Evolutionary conservation across 1,140 invertebrate species (phyloP).

Genomic region (Apocrypta bakeri): DNA sequence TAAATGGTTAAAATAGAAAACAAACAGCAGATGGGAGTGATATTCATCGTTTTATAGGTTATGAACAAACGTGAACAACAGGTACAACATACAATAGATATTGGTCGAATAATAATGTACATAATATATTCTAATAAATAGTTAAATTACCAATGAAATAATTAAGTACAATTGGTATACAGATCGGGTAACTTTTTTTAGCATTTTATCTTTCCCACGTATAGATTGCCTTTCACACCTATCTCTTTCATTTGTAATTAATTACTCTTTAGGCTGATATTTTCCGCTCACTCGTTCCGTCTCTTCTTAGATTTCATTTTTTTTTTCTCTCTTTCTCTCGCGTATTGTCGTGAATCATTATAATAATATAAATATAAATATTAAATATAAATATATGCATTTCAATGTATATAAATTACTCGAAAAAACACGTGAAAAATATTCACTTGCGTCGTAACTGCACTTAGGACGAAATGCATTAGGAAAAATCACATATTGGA

Average conservation of each 20-base stretch:
- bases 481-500: conserved; percentile 40
- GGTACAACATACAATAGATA: conserved; percentile 62
- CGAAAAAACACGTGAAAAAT: conserved; percentile 48
- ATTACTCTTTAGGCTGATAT: conserved; percentile 31
- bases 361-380: conserved; percentile 46
- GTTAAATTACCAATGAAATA: conserved; percentile 43
- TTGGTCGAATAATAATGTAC: conserved; percentile 60
- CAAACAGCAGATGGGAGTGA: conserved; percentile 16
- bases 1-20: not conserved
- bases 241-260: not conserved
- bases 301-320: conserved; percentile 39
- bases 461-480: conserved; percentile 50
- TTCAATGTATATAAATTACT: conserved; percentile 50
- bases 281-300: no score
- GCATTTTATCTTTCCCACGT: not conserved
- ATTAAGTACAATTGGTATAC: conserved; percentile 62
- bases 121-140: conserved; percentile 41
- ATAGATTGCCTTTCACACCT: not conserved
- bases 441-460: conserved; percentile 44
- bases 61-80: conserved; percentile 69
- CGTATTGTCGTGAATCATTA: conserved; percentile 54
- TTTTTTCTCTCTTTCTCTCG: conserved; percentile 46
- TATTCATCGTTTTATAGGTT: conserved; percentile 51
- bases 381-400: conserved; percentile 49
- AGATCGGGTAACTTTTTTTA: conserved; percentile 24